Percentiles rank a stretch among this genome's conserved stretches.
These are phyloP conservation scores for Hydropsyche betteni DNA, from an alignment of 2,888 invertebrate species.

Conservation along the genomic window DNA sequence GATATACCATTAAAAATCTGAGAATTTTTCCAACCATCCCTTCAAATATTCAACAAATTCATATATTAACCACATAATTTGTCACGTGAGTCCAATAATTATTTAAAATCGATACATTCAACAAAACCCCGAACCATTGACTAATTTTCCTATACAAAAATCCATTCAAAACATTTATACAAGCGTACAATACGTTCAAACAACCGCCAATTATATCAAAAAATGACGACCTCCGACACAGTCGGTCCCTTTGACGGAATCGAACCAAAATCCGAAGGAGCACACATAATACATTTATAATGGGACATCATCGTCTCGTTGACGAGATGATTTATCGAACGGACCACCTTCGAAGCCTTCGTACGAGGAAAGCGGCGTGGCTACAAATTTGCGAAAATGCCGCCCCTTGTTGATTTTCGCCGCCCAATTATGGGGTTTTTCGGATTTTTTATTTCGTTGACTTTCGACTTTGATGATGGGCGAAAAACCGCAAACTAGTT, in stretches of 20 bases:
- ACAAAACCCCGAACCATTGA: too few relatives aligned
- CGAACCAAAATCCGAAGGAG: too few relatives aligned
- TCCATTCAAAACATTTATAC: too few relatives aligned
- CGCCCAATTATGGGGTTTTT: constrained; percentile 33
- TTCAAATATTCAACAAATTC: neutral
- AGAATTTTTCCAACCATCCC: neutral
- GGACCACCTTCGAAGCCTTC: constrained; percentile 44
- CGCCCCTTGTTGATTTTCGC: constrained; percentile 34
- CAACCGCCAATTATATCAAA: too few relatives aligned
- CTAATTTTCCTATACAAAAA: too few relatives aligned
- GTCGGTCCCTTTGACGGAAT: too few relatives aligned
- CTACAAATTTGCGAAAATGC: constrained; percentile 39
- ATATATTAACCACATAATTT: too few relatives aligned
- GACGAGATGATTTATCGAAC: constrained; percentile 42
- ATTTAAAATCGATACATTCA: too few relatives aligned
- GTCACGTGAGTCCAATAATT: too few relatives aligned
- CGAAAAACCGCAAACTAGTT: constrained; percentile 10
- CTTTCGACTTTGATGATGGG: constrained; percentile 22
- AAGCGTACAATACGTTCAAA: too few relatives aligned
- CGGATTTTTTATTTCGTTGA: constrained; percentile 24
- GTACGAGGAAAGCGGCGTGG: constrained; percentile 2
- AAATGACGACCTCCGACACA: too few relatives aligned
- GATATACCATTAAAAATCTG: neutral
- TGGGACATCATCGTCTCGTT: constrained; percentile 28
- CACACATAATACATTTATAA: too few relatives aligned